Conservation (phyloP, 2,888 invertebrate species). For the Tenthredo notha region DNA sequence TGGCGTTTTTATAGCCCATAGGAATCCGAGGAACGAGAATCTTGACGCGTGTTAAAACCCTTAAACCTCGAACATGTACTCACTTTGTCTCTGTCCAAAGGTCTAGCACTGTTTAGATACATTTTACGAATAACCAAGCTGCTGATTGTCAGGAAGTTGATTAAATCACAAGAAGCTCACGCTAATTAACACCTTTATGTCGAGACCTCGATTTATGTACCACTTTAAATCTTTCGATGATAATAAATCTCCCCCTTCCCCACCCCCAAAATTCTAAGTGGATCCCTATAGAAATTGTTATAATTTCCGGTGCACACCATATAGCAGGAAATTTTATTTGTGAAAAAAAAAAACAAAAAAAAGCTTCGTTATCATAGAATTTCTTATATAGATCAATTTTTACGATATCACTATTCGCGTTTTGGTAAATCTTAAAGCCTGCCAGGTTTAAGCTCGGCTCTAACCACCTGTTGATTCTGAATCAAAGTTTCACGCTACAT, state of each 20-base stretch:
- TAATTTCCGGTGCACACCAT: too few species aligned
- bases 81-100: slow-evolving; percentile 33
- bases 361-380: too few species aligned
- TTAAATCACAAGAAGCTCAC: not conserved
- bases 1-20: slow-evolving; percentile 41
- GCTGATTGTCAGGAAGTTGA: not conserved
- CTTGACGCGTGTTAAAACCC: slow-evolving; percentile 10
- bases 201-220: not conserved
- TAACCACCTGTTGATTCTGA: not conserved
- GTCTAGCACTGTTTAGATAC: slow-evolving; percentile 35
- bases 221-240: not conserved
- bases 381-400: not conserved
- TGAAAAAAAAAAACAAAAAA: too few species aligned
- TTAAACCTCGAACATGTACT: not conserved
- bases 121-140: slow-evolving; percentile 48
- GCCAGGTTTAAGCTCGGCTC: not conserved
- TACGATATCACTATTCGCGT: not conserved
- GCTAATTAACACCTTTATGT: slow-evolving; percentile 33
- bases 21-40: slow-evolving; percentile 50
- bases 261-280: not conserved
- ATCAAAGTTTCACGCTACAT: not conserved
- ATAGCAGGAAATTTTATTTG: too few species aligned
- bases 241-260: not conserved
- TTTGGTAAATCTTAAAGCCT: not conserved
- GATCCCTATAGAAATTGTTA: not conserved